Evolutionary conservation across 2,113 vertebrate genomes (phyloP).

Genomic region (Cercocebus atys): DNA sequence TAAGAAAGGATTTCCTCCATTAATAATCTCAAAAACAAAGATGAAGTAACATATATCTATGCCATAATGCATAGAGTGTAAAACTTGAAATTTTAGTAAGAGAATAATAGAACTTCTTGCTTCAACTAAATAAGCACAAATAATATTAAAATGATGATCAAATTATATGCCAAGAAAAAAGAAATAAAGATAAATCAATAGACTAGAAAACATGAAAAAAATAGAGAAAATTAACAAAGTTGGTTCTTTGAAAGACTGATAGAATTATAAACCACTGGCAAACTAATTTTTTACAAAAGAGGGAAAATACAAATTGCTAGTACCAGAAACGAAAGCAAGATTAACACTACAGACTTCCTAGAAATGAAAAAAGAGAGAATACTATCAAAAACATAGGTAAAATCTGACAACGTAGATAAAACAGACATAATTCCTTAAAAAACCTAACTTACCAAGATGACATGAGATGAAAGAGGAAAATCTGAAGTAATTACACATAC

Average conservation of each 20-base stretch:
- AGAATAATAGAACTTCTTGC: background rate
- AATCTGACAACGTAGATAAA: constrained; percentile 1
- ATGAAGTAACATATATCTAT: background rate
- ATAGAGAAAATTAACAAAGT: background rate
- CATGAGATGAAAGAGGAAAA: background rate
- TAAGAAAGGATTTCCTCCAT: constrained; percentile 4
- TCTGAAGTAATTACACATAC: background rate
- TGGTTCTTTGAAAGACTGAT: background rate
- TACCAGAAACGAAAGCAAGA: constrained; percentile 35
- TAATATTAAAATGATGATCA: constrained; percentile 38
- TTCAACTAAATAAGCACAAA: background rate
- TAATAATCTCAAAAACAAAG: constrained; percentile 52
- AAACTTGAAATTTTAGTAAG: constrained; percentile 26
- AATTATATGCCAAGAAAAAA: background rate
- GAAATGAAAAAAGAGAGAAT: background rate
- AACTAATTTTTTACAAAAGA: constrained; percentile 4
- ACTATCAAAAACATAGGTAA: background rate
- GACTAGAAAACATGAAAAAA: constrained; percentile 11
- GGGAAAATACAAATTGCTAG: constrained; percentile 33
- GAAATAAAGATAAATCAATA: background rate
- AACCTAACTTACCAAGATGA: background rate
- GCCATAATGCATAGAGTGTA: background rate
- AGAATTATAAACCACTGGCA: constrained; percentile 19
- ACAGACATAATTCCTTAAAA: background rate
- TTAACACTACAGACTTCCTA: background rate